phyloP scores from a whole-genome alignment of 1,140 invertebrate genomes.

The Heliconius nattereri region DNA sequence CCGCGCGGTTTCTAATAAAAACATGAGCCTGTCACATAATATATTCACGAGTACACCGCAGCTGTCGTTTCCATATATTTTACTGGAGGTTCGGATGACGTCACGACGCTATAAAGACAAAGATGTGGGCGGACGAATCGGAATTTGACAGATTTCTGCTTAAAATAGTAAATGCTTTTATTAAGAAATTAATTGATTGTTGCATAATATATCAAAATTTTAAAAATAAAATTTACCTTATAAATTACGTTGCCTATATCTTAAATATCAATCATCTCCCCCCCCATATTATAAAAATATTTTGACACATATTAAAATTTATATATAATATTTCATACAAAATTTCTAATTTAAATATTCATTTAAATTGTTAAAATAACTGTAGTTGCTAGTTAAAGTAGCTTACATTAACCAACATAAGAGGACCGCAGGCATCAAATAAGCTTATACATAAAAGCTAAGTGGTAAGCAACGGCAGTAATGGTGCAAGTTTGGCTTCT shows the following conservation, averaged over 20 bases:
- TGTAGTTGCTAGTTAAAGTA: background rate
- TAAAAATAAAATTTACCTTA: too few species aligned
- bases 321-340: too few species aligned
- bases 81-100: slow-evolving; percentile 24
- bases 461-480: slow-evolving; percentile 36
- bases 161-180: background rate
- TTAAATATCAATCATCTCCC: too few species aligned
- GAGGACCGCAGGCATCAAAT: slow-evolving; percentile 25
- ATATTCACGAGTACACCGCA: slow-evolving; percentile 20
- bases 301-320: too few species aligned
- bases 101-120: background rate
- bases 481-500: slow-evolving; percentile 42
- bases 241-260: too few species aligned
- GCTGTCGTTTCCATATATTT: slow-evolving; percentile 34
- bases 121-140: background rate
- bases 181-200: too few species aligned
- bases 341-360: too few species aligned
- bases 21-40: slow-evolving; percentile 31
- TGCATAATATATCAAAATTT: background rate
- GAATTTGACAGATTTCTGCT: background rate
- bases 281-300: too few species aligned
- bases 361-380: too few species aligned
- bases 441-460: slow-evolving; percentile 37
- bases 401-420: slow-evolving; percentile 8
- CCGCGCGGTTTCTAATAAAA: slow-evolving; percentile 28